A percentile compares a stretch with the other conserved stretches of the same genome.
Conservation (phyloP, 2,797 vertebrate genomes). For the Gallinago solitaria region DNA sequence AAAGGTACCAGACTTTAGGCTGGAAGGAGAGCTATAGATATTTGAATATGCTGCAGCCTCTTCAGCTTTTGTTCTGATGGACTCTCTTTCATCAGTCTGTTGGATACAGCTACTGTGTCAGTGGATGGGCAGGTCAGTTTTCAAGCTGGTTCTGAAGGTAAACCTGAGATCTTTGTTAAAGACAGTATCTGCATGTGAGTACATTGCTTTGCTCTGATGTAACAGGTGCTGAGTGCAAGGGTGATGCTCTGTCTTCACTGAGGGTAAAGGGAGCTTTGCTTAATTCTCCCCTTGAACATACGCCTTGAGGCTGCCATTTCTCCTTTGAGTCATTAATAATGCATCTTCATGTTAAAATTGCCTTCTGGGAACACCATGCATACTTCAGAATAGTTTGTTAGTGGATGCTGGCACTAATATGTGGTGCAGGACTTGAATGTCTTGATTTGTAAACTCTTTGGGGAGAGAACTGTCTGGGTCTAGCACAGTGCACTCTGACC, state of each 20-base stretch:
- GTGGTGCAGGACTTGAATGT: neutral
- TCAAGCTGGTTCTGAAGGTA: neutral
- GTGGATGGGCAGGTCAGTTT: neutral
- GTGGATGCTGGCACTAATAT: neutral
- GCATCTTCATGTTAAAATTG: neutral
- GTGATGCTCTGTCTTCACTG: neutral
- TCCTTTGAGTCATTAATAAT: neutral
- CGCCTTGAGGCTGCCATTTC: neutral
- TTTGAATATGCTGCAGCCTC: neutral
- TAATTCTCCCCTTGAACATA: neutral
- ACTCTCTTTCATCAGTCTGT: neutral
- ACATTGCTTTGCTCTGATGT: neutral
- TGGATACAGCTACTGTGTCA: neutral
- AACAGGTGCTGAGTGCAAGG: neutral
- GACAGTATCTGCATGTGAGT: neutral
- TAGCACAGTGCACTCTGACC: neutral
- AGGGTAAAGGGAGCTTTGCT: neutral
- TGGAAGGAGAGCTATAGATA: neutral
- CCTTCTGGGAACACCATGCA: neutral
- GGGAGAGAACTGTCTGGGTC: neutral
- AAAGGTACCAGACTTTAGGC: neutral
- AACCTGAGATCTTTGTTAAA: neutral
- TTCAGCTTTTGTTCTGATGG: neutral
- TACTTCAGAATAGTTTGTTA: neutral
- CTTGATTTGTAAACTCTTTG: neutral